Conservation (phyloP, 2,888 invertebrate genomes). For the Diadegma fenestrale region DNA sequence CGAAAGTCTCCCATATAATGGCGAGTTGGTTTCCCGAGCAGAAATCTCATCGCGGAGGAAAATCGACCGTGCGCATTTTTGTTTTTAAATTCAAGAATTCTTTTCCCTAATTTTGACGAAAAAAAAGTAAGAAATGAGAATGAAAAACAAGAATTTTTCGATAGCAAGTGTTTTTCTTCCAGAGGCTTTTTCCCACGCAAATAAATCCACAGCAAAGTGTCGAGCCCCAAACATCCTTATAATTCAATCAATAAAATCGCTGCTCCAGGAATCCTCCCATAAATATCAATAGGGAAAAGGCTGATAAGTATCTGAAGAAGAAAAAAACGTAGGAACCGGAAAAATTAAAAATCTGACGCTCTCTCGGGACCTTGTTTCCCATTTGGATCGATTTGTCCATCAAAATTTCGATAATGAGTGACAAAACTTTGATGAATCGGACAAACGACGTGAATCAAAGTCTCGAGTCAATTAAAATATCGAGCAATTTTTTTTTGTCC, state of each 20-base stretch:
- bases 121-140: background rate
- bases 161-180: background rate
- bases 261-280: conserved; percentile 6
- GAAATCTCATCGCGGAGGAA: conserved; percentile 6
- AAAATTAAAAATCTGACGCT: background rate
- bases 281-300: background rate
- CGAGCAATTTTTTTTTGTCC: conserved; percentile 54
- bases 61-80: background rate
- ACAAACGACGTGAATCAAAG: background rate
- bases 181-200: background rate
- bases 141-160: background rate
- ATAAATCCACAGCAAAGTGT: background rate
- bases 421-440: background rate
- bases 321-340: background rate
- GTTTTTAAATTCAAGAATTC: background rate
- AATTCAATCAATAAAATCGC: conserved; percentile 54
- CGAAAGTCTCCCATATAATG: conserved; percentile 14
- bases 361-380: background rate
- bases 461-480: conserved; percentile 42
- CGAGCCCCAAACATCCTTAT: conserved; percentile 5
- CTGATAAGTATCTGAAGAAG: background rate
- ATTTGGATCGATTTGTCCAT: background rate
- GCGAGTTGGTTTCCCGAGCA: conserved; percentile 11
- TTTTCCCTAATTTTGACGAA: background rate
- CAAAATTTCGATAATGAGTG: background rate